These are phyloP conservation scores for Glyphotaelius pellucidus DNA, from an alignment of 2,888 invertebrate genomes.

Conservation along the genomic window DNA sequence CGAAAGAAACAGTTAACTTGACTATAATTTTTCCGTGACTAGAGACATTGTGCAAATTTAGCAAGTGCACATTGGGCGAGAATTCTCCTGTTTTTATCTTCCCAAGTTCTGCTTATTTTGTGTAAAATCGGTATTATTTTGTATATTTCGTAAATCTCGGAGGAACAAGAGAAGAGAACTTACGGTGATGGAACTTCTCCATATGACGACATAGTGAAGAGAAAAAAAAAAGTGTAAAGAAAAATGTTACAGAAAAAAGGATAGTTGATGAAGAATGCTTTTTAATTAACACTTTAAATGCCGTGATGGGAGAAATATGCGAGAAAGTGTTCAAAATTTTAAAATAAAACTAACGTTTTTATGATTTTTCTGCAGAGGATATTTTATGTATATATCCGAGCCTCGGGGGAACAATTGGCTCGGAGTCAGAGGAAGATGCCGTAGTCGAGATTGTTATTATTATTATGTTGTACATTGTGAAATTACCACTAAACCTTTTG, in stretches of 20 bases:
- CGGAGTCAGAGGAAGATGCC: not conserved
- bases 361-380: slow-evolving; percentile 2
- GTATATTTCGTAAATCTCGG: not conserved
- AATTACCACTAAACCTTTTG: slow-evolving; percentile 22
- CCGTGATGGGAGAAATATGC: not conserved
- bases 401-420: not conserved
- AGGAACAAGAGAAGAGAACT: not conserved
- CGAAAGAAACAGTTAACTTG: not conserved
- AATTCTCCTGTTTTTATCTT: not conserved
- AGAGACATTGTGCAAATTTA: not conserved
- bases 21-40: not conserved
- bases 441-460: slow-evolving; percentile 10
- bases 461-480: slow-evolving; percentile 23
- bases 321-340: not conserved
- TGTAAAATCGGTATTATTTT: slow-evolving; percentile 2
- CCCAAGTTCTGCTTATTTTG: slow-evolving; percentile 2
- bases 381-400: not conserved
- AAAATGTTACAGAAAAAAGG: not conserved
- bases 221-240: not conserved
- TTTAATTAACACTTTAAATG: not conserved
- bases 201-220: not conserved
- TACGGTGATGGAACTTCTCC: not conserved
- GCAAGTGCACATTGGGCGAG: not conserved
- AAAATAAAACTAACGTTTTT: not conserved
- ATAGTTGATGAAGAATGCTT: not conserved